Conservation (phyloP, 2,797 vertebrate species). For the Semaprochilodus insignis region DNA sequence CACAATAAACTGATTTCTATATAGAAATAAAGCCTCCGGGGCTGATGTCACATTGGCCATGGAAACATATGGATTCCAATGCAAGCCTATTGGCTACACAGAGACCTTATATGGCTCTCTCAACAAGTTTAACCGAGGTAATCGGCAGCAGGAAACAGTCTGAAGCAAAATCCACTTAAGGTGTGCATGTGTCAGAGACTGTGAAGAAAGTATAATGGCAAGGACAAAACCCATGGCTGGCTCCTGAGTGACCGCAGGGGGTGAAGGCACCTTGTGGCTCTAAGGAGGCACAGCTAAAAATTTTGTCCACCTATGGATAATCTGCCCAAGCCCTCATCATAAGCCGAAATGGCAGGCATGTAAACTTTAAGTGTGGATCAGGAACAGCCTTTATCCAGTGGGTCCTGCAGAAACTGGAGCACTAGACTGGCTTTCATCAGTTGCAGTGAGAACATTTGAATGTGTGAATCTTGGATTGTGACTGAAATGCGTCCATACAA, state of each 20-base stretch:
- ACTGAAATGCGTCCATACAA: background rate
- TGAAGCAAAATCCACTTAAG: slow-evolving; percentile 1
- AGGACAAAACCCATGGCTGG: background rate
- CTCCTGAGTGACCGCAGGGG: background rate
- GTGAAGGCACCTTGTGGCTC: background rate
- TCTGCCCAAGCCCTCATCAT: background rate
- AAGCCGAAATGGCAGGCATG: background rate
- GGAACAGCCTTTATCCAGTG: background rate
- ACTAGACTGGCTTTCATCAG: background rate
- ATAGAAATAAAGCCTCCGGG: background rate
- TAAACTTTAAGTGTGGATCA: background rate
- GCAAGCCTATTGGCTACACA: background rate
- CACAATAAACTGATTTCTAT: background rate
- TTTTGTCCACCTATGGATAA: background rate
- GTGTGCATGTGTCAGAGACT: slow-evolving; percentile 4
- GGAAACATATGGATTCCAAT: background rate
- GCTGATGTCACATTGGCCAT: background rate
- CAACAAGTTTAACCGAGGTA: background rate
- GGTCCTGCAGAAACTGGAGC: background rate
- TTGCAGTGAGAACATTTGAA: background rate
- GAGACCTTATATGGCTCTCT: background rate
- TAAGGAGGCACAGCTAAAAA: background rate
- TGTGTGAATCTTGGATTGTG: background rate
- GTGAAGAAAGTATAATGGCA: background rate
- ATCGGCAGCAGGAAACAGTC: slow-evolving; percentile 9